Conservation (phyloP, 2,888 invertebrate species). For the Thecocarcelia acutangulata region DNA sequence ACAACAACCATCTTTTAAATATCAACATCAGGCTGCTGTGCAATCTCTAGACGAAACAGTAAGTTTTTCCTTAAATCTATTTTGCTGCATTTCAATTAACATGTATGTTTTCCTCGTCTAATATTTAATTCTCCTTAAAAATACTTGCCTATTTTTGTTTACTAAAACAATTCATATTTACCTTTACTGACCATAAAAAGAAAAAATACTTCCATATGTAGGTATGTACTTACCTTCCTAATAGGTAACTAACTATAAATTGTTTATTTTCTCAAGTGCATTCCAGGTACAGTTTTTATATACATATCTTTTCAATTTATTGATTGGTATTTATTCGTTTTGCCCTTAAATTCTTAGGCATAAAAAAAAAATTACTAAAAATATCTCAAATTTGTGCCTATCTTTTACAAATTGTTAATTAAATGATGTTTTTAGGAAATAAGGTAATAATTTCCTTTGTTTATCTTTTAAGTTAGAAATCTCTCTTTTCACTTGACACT, state of each 20-base stretch:
- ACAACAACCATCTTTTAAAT: slow-evolving; percentile 45
- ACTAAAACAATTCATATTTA: slow-evolving; percentile 47
- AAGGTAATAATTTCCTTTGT: too few relatives aligned
- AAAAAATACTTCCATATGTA: too few relatives aligned
- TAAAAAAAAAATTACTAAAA: too few relatives aligned
- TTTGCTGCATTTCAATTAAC: background rate
- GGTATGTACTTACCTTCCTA: too few relatives aligned
- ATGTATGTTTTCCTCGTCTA: slow-evolving; percentile 11
- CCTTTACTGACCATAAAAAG: slow-evolving; percentile 2
- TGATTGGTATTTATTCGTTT: too few relatives aligned
- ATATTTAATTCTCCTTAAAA: background rate
- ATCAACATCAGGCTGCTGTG: slow-evolving; percentile 67
- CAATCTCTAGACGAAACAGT: slow-evolving; percentile 73
- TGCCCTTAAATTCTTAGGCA: too few relatives aligned
- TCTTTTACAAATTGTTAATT: too few relatives aligned
- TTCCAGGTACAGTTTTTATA: slow-evolving; percentile 9
- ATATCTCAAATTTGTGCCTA: too few relatives aligned
- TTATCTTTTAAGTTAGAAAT: background rate
- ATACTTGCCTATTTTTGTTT: slow-evolving; percentile 28
- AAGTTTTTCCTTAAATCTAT: slow-evolving; percentile 53
- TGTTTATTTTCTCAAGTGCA: slow-evolving; percentile 2
- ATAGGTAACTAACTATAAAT: too few relatives aligned
- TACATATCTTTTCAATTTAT: background rate
- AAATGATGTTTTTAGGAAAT: too few relatives aligned
- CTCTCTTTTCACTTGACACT: background rate